A percentile compares a stretch with the other conserved stretches of the same genome.
Evolutionary conservation across 2,888 invertebrate genomes (phyloP).

Genomic region (Pyralis farinalis): DNA sequence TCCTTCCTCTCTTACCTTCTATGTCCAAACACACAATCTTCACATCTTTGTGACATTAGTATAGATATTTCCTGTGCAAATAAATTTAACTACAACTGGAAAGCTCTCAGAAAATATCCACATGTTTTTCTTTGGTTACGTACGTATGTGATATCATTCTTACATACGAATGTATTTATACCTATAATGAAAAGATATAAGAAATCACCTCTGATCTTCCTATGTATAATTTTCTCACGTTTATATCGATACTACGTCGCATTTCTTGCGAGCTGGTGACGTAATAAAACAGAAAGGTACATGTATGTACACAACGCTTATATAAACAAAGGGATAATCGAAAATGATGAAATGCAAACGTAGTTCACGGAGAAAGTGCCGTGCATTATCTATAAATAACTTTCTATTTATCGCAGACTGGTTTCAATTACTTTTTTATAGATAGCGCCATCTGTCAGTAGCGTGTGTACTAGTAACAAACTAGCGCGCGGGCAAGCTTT

Average conservation of each 20-base stretch:
- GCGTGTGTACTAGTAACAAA: neutral
- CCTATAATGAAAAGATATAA: neutral
- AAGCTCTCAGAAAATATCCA: too few species aligned
- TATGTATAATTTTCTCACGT: neutral
- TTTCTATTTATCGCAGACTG: slow-evolving; percentile 61
- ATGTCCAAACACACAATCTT: too few species aligned
- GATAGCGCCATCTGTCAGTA: slow-evolving; percentile 15
- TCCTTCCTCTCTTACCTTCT: too few species aligned
- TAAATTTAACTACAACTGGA: too few species aligned
- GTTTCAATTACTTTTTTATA: slow-evolving; percentile 41
- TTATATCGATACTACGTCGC: neutral
- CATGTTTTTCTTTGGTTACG: neutral
- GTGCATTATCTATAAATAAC: slow-evolving; percentile 51
- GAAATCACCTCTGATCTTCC: neutral
- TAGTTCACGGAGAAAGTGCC: slow-evolving; percentile 60
- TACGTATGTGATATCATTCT: neutral
- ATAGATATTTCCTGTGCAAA: too few species aligned
- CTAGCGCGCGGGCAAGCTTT: neutral
- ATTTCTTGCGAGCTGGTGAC: neutral
- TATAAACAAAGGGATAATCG: neutral
- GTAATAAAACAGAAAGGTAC: neutral
- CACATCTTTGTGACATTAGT: too few species aligned
- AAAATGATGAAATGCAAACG: slow-evolving; percentile 20
- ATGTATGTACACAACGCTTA: neutral
- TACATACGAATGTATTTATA: too few species aligned